phyloP scores from a whole-genome alignment of 2,113 vertebrate genomes.

The Gila orcuttii region DNA sequence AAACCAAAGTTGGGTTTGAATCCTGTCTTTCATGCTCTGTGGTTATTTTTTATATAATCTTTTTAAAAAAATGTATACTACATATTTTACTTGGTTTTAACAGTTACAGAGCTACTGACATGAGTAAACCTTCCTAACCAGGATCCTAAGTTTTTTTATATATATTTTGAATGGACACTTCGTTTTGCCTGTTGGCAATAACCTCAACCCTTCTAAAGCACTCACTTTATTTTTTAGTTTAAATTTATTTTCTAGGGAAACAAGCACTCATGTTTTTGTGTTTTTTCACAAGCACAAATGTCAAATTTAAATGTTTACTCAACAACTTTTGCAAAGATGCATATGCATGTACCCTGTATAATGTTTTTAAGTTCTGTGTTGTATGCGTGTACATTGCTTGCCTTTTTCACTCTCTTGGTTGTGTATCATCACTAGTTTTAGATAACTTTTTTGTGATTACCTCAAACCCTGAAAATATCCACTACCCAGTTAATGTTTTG shows the following conservation, averaged over 20 bases:
- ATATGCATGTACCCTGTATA: not conserved
- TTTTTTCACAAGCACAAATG: not conserved
- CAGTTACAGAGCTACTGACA: not conserved
- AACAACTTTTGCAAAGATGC: not conserved
- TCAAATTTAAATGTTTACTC: constrained; percentile 1
- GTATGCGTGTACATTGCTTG: not conserved
- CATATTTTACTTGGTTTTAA: not conserved
- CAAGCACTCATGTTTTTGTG: not conserved
- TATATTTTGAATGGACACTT: not conserved
- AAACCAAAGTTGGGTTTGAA: constrained; percentile 59
- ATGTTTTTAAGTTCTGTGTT: not conserved
- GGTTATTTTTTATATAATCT: not conserved
- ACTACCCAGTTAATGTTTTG: not conserved
- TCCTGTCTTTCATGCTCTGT: not conserved
- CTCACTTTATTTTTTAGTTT: constrained; percentile 8
- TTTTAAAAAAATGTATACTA: not conserved
- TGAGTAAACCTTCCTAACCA: not conserved
- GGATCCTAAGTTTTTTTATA: not conserved
- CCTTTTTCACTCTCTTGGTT: not conserved
- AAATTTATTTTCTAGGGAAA: not conserved
- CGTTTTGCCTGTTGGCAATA: constrained; percentile 25
- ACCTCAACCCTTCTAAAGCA: constrained; percentile 2
- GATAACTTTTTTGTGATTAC: not conserved
- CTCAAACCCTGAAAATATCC: not conserved
- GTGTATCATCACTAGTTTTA: not conserved